Conservation (phyloP, 2,797 vertebrate genomes). For the Chanos chanos region DNA sequence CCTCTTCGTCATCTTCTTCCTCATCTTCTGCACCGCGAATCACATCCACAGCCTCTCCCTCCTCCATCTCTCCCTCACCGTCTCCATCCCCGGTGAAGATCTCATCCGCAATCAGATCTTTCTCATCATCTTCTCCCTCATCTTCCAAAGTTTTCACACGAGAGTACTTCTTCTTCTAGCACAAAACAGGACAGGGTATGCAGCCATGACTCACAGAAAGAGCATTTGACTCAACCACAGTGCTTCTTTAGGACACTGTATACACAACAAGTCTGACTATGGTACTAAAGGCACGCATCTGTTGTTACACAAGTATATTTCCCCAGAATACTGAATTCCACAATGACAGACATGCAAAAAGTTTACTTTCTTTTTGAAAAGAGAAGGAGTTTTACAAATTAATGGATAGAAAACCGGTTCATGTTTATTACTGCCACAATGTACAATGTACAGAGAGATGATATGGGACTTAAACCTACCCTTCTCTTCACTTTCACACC, state of each 20-base stretch:
- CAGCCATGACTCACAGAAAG: not conserved
- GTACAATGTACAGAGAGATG: too few species aligned
- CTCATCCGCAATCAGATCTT: conserved; percentile 92
- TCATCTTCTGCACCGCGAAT: conserved; percentile 85
- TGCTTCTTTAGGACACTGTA: too few species aligned
- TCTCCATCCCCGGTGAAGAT: conserved; percentile 89
- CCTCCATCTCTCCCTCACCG: conserved; percentile 84
- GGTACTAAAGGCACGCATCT: too few species aligned
- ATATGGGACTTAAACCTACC: conserved; percentile 66
- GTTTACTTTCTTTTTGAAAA: too few species aligned
- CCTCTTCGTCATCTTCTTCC: conserved; percentile 91
- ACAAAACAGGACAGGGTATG: not conserved
- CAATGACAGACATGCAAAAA: too few species aligned
- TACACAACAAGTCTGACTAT: too few species aligned
- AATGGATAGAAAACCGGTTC: too few species aligned
- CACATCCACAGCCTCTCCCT: conserved; percentile 83
- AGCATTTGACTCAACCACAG: too few species aligned
- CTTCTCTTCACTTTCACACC: conserved; percentile 97
- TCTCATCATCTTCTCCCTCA: conserved; percentile 97
- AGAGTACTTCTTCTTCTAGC: conserved; percentile 89
- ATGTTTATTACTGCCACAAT: too few species aligned
- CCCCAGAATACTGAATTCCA: too few species aligned
- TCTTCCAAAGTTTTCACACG: conserved; percentile 94
- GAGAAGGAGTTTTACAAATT: too few species aligned
- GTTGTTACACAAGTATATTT: too few species aligned